These are phyloP conservation scores for Murina feae DNA, from an alignment of 2,113 vertebrate species.

Conservation along the genomic window DNA sequence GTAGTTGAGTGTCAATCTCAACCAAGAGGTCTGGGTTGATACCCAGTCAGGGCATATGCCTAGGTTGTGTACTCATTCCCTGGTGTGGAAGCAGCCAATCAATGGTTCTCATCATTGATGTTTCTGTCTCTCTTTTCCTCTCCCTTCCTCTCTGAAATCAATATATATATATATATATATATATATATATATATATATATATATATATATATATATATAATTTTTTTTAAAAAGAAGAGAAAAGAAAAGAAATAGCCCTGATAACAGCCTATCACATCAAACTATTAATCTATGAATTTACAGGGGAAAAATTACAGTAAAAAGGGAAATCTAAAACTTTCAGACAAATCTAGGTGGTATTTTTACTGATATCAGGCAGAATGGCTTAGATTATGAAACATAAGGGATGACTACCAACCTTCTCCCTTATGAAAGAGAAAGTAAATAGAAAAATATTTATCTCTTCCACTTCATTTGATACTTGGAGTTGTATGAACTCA, in stretches of 20 bases:
- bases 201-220: no score
- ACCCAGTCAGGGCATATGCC: no score
- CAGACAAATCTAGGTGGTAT: not conserved
- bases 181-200: no score
- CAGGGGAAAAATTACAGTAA: not conserved
- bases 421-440: not conserved
- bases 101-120: no score
- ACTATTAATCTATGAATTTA: not conserved
- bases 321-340: not conserved
- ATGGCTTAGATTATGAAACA: not conserved
- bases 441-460: not conserved
- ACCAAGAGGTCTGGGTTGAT: no score
- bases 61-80: no score
- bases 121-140: no score
- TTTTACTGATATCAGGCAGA: not conserved
- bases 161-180: no score
- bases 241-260: not conserved
- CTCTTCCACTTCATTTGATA: not conserved
- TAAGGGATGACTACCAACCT: not conserved
- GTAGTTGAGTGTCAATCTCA: no score
- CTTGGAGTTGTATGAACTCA: not conserved
- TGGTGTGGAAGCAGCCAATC: no score
- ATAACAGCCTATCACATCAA: not conserved
- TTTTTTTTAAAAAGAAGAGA: no score
- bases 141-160: no score